Base-by-base conservation (phyloP, 2,888 invertebrate genomes). In the Diplolepis rosae region DNA sequence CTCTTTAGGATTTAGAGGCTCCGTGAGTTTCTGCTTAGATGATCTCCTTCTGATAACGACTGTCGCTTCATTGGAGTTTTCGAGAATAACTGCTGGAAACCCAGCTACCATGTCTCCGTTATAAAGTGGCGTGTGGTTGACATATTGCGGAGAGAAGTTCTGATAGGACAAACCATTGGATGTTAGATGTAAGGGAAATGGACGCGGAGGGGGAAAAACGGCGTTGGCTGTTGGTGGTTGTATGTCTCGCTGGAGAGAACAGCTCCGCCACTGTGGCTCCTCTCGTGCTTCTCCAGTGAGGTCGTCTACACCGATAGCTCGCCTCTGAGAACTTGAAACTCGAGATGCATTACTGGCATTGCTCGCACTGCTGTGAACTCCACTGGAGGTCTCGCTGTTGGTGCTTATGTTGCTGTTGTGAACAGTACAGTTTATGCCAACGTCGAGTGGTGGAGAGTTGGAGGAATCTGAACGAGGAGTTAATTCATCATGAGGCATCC, bases 351-450 rank as follows among this genome's bases (percentile, higher is more conserved):
- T 89, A 85, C 82, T 91, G 84, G 79, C 90, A 83, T 86, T 89
- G 80, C 87, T 90, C 18, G 91, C 91, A 83, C 93, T 93, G 27
- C 93, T 93, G 84, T 94, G 94, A 4, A 93, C 92, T 1, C 93
- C 93, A 83, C 93, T 93, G 11, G 93, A 93, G 4, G 93, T 93
- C 0, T 93, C 92, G 80, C 93, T 93, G 82, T 91, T 92, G 82
- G 91, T 90, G 87, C 92, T 90, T 87, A 92, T 90, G 81, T 84
- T 85, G 72, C 82, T 81, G 68, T 82, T 79, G 77, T 74, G 27
- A 88, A 90, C 75, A 81, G 91, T 78, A 88, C 90, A 85, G 90
- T 91, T 56, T 84, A 89, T 65, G 90, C 92, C 51, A 90, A 91
- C 54, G 86, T 89, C 69, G 52, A 87, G 71, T 0, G 88, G 87